Conservation (phyloP, 1,140 invertebrate species). For the Drosophila tsacasi region DNA sequence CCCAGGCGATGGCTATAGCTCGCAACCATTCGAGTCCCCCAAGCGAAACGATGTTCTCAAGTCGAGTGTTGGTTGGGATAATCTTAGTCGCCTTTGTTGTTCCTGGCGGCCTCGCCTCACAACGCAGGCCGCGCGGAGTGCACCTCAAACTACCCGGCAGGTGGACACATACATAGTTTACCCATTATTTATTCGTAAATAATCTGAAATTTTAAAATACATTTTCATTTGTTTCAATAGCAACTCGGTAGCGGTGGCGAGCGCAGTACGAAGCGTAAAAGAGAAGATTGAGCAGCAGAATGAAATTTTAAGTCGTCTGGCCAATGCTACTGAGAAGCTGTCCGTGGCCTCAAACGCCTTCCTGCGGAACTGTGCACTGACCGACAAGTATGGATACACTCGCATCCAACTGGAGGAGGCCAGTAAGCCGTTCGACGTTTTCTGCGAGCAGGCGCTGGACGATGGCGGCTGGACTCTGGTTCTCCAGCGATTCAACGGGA, state of each 20-base stretch:
- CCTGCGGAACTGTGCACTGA: conserved; percentile 27
- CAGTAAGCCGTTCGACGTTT: conserved; percentile 36
- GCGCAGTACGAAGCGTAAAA: conserved; percentile 23
- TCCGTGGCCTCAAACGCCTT: not conserved
- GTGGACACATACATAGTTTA: not conserved
- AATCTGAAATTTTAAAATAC: not conserved
- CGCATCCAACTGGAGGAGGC: conserved; percentile 34
- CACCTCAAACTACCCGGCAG: conserved; percentile 25
- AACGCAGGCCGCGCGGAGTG: conserved; percentile 9
- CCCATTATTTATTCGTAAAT: not conserved
- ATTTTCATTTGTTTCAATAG: not conserved
- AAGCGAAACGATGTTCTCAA: conserved; percentile 7
- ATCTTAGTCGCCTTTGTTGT: conserved; percentile 1
- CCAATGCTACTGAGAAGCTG: conserved; percentile 31
- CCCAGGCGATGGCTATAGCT: not conserved
- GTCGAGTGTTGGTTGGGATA: not conserved
- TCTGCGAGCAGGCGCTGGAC: conserved; percentile 38
- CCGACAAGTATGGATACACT: conserved; percentile 38
- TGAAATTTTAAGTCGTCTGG: conserved; percentile 10
- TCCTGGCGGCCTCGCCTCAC: not conserved
- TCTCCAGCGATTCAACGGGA: conserved; percentile 38
- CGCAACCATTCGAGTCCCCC: not conserved
- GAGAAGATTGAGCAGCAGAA: conserved; percentile 37
- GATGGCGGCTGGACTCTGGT: conserved; percentile 43
- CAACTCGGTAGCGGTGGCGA: conserved; percentile 2